These are phyloP conservation scores for Bujurquina vittata DNA, from an alignment of 2,113 vertebrate genomes.

Conservation along the genomic window DNA sequence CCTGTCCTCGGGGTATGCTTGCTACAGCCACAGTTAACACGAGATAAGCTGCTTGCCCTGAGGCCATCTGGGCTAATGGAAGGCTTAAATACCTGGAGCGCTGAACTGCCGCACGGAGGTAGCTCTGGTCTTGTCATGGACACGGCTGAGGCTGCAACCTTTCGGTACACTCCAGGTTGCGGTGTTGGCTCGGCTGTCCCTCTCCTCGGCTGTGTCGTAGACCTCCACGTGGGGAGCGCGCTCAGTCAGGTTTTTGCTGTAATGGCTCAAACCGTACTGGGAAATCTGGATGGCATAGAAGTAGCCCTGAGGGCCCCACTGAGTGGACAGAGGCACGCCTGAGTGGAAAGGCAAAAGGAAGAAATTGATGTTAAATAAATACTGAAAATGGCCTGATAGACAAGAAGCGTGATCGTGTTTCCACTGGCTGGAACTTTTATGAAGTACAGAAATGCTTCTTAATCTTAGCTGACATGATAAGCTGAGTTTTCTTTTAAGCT, in stretches of 20 bases:
- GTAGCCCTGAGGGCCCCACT: conserved; percentile 99
- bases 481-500: neutral
- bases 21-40: conserved; percentile 44
- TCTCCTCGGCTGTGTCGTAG: conserved; percentile 89
- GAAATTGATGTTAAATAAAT: neutral
- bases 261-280: conserved; percentile 98
- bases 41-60: conserved; percentile 50
- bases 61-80: conserved; percentile 28
- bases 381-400: neutral
- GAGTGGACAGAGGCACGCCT: conserved; percentile 97
- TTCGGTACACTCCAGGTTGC: conserved; percentile 86
- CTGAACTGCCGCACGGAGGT: conserved; percentile 89
- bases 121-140: conserved; percentile 84
- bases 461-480: conserved; percentile 2
- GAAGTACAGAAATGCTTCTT: neutral
- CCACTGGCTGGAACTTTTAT: neutral
- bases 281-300: conserved; percentile 99
- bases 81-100: conserved; percentile 84
- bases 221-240: conserved; percentile 88
- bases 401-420: neutral
- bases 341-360: conserved; percentile 14
- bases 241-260: conserved; percentile 98
- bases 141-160: conserved; percentile 84
- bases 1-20: conserved; percentile 39
- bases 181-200: conserved; percentile 56